Base-by-base conservation (phyloP, 2,888 invertebrate species). In the Calliphora vomitoria region DNA sequence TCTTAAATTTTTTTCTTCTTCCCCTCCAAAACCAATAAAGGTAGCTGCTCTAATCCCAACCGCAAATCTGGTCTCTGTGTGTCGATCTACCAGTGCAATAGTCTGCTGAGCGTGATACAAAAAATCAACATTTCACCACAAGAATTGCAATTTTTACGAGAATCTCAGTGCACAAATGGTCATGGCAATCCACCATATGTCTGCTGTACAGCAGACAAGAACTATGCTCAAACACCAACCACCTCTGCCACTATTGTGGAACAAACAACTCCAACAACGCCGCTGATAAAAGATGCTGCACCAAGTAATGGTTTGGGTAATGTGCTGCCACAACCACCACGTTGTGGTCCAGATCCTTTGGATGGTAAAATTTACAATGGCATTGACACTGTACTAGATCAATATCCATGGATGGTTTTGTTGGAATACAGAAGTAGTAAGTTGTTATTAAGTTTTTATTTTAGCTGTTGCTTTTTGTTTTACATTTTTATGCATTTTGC, bases 331-430 rank as follows among this genome's bases (percentile, higher is more conserved):
- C 86, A 75, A 38, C 89, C 91, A 3, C 92, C 93, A 3, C 76
- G 85, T 4, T 94, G 94, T 75, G 94, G 94, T 11, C 91, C 90
- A 31, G 88, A 89, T 38, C 90, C 92, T 4, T 88, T 91, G 74
- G 92, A 93, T 47, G 94, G 95, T 90, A 94, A 94, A 89, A 95
- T 96, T 72, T 95, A 95, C 64, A 96, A 96, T 18, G 96, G 96
- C 18, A 94, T 94, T 47, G 91, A 93, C 58, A 94, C 96, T 0
- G 95, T 95, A 0, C 90, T 96, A 1, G 95, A 95, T 89, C 96
- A 96, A 88, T 96, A 95, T 90, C 95, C 96, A 0, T 96, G 96
- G 96, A 95, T 96, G 95, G 95, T 94, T 0, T 92, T 96, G n/a
- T 90, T 96, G 10, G 95, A 95, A 91, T 96, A 96, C 90, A 94